phyloP scores from a whole-genome alignment of 2,888 invertebrate species.

The Branchipolynoe longqiensis region DNA sequence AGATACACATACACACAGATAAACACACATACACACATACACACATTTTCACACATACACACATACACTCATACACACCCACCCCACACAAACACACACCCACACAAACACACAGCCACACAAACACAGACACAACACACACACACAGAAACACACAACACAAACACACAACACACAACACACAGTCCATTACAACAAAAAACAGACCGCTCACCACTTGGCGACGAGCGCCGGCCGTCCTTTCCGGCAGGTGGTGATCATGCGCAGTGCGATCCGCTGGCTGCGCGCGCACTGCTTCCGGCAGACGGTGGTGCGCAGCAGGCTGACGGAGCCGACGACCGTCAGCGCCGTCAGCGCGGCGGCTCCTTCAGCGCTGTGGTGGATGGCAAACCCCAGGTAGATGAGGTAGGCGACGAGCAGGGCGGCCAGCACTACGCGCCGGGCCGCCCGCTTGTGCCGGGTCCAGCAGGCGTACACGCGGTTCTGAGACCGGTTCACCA shows the following conservation, averaged over 20 bases:
- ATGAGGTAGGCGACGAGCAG: constrained; percentile 30
- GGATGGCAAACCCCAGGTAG: constrained; percentile 56
- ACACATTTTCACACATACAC: too few species aligned
- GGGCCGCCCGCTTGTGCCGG: not conserved
- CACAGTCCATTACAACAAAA: not conserved
- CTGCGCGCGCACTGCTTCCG: not conserved
- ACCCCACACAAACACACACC: too few species aligned
- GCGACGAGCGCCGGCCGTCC: not conserved
- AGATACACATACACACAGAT: too few species aligned
- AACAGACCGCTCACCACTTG: constrained; percentile 48
- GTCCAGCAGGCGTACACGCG: constrained; percentile 22
- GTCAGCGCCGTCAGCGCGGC: constrained; percentile 37
- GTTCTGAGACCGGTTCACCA: constrained; percentile 38
- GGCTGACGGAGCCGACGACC: not conserved
- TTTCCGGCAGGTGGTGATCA: not conserved
- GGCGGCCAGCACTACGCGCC: constrained; percentile 10
- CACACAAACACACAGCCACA: too few species aligned
- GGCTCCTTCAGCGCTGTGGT: constrained; percentile 29
- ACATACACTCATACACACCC: too few species aligned
- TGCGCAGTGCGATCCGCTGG: not conserved
- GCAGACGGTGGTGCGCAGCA: not conserved
- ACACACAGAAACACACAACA: not conserved
- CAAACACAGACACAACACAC: too few species aligned
- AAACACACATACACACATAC: too few species aligned
- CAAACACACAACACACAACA: too few species aligned